Base-by-base conservation (phyloP, 2,113 vertebrate species). In the Rhinoptilus africanus region DNA sequence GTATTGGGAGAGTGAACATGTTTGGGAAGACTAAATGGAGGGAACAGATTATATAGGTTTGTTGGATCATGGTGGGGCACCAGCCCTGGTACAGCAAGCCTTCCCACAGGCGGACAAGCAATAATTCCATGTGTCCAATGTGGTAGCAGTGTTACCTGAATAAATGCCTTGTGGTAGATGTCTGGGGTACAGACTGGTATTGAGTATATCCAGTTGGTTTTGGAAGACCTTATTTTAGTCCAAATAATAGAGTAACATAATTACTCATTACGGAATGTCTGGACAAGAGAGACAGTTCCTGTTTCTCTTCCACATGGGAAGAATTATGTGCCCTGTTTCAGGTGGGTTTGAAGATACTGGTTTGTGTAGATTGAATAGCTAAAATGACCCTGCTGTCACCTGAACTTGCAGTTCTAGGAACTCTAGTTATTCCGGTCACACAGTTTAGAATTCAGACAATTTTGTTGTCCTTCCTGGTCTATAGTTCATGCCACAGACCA, bases 241-340 rank as follows among this genome's bases (percentile, higher is more conserved):
- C 10, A 66, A 54, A 14, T 66, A 47, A 30, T 60, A 34, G 34
- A 51, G 24, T 20, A 28, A 47, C 20, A 9, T 39, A 69, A 64
- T 76, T 50, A 32, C 28, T 79, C 9, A 20, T 41, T 23, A 60
- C 35, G 72, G 69, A 80, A 27, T 35, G n/a, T 15, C 20, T 78
- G 60, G 30, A 16, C 27, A 50, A 51, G 56, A 71, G 77, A 72
- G 54, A 23, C 51, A n/a, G 20, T 19, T 75, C 30, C 30, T 4
- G 0, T 72, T 62, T 53, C 63, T 83, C 4, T 71, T 87, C n/a
- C 34, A 23, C 5, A 1, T 14, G 27, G 78, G 48, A 71, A 67
- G 76, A 53, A 30, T 66, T 37, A 39, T 24, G 54, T n/a, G 28
- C 60, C 35, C 7, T 0, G 0, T 72, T 60, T 48, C 12, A 15